phyloP scores from a whole-genome alignment of 2,888 invertebrate species.

The Rhamnusium bicolor region DNA sequence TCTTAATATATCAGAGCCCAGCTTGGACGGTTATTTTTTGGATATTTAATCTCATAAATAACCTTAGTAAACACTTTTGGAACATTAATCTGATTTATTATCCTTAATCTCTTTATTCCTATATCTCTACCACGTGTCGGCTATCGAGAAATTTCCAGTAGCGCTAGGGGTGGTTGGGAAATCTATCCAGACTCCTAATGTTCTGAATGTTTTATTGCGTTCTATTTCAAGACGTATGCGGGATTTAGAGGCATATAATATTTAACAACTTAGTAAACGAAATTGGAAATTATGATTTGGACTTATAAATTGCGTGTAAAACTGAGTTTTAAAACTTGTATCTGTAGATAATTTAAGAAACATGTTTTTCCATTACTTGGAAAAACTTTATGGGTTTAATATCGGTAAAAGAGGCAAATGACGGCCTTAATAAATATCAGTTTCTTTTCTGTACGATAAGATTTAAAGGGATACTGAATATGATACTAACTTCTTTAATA shows the following conservation, averaged over 20 bases:
- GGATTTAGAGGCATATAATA: background rate
- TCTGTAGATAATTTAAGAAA: background rate
- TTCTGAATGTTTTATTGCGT: background rate
- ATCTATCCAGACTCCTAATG: background rate
- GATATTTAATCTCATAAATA: slow-evolving; percentile 24
- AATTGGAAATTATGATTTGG: background rate
- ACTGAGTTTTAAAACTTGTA: background rate
- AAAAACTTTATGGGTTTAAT: background rate
- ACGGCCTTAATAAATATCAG: no score
- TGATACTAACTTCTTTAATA: no score
- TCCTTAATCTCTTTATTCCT: slow-evolving; percentile 12
- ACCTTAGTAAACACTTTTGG: slow-evolving; percentile 14
- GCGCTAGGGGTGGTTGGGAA: background rate
- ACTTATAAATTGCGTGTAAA: background rate
- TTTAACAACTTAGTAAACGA: background rate
- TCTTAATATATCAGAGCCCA: background rate
- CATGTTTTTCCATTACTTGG: background rate
- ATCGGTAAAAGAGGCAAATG: background rate
- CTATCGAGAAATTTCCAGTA: slow-evolving; percentile 1
- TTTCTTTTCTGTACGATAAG: no score
- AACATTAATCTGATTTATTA: slow-evolving; percentile 22
- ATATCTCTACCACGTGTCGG: slow-evolving; percentile 4
- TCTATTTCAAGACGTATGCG: background rate
- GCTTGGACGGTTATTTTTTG: slow-evolving; percentile 13
- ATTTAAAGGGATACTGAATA: no score